These are phyloP conservation scores for Sparidentex hasta DNA, from an alignment of 2,797 vertebrate species.

Conservation along the genomic window DNA sequence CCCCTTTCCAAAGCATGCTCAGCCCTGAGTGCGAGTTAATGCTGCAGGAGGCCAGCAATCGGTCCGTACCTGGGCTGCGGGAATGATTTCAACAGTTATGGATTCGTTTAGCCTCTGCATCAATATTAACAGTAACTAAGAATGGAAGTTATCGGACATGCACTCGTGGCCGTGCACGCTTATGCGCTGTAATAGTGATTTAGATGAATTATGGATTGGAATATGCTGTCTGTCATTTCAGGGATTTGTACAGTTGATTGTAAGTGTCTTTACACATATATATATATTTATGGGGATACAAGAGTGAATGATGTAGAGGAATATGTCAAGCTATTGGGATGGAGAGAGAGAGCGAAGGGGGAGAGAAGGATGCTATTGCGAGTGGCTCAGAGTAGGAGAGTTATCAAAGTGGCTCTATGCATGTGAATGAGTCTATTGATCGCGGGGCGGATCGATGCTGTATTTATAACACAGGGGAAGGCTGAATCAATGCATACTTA, in stretches of 20 bases:
- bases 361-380: constrained; percentile 85
- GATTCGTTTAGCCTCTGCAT: constrained; percentile 28
- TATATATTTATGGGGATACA: constrained; percentile 65
- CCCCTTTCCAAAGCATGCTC: background rate
- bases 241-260: constrained; percentile 61
- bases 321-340: constrained; percentile 59
- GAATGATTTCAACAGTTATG: constrained; percentile 28
- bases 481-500: constrained; percentile 88
- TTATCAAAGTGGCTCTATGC: constrained; percentile 88
- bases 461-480: constrained; percentile 88
- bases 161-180: constrained; percentile 27
- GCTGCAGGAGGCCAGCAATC: background rate
- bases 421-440: constrained; percentile 95
- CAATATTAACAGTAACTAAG: constrained; percentile 48
- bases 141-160: constrained; percentile 34
- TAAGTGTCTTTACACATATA: constrained; percentile 56
- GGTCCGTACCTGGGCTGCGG: background rate
- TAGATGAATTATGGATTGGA: constrained; percentile 61
- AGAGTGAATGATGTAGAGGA: constrained; percentile 63
- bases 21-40: background rate
- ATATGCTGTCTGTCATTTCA: constrained; percentile 49
- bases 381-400: constrained; percentile 88
- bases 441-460: constrained; percentile 88
- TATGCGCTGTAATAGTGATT: constrained; percentile 40
- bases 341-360: constrained; percentile 39